Base-by-base conservation (phyloP, 2,113 vertebrate genomes). In the Cacatua alba region DNA sequence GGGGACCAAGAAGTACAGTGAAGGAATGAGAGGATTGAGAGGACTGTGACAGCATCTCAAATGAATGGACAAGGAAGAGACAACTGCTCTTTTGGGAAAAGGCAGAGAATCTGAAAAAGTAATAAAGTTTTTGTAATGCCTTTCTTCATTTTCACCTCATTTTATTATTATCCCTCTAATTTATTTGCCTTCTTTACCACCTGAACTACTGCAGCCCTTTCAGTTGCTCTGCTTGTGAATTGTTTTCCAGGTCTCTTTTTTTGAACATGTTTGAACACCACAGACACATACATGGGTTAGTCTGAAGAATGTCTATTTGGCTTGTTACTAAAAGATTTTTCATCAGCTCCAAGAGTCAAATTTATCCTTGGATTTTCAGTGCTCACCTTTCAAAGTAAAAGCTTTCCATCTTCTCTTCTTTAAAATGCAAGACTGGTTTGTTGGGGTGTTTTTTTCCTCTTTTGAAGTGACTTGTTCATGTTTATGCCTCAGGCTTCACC, bases 331-430 rank as follows among this genome's bases (percentile, higher is more conserved):
- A 71, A 86, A 43, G 28, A 55, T 75, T 83, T 89, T 57, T 6
- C 5, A 28, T 86, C n/a, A 53, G 3, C 3, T 46, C 17, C 41
- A 81, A 74, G 17, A 83, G 25, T 43, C 46, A 92, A 74, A 91
- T 63, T 33, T 55, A 16, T 33, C 5, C 25, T 7, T 21, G n/a
- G 29, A 37, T 82, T 89, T 89, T 74, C 24, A 72, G 12, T 44
- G 8, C 6, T 94, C 21, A 57, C 44, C 12, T 90, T 92, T 92
- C 57, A 92, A 92, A 92, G 33, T 48, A 88, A 90, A 88, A 87
- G 4, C 3, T 77, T 74, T 84, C 69, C 0, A 25, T 62, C 68
- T 77, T 74, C 26, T 65, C 62, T 86, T 17, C 37, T 80, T 92
- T 86, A 70, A 91, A 88, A 93, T 60, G 23, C 11, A 68, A 60